phyloP scores from a whole-genome alignment of 2,797 vertebrate species.

The Neosilurus hyrtlii region DNA sequence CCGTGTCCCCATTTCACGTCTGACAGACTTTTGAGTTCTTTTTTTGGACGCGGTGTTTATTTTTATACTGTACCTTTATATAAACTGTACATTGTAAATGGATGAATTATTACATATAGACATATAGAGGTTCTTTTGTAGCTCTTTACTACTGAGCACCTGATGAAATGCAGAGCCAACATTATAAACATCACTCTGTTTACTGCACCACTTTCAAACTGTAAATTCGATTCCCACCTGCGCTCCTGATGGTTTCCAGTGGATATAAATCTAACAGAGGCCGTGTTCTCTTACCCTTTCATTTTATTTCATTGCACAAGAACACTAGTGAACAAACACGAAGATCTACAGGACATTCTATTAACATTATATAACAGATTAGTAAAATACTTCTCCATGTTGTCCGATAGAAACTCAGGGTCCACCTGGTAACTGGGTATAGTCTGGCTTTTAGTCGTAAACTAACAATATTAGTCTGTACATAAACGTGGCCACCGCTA shows the following conservation, averaged over 20 bases:
- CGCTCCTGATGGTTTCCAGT: background rate
- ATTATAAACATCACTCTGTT: background rate
- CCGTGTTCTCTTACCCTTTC: background rate
- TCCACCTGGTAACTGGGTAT: too few relatives aligned
- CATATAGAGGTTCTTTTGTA: too few relatives aligned
- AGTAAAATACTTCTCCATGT: background rate
- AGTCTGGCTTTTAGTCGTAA: background rate
- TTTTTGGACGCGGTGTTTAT: background rate
- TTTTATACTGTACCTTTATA: background rate
- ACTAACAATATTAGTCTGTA: background rate
- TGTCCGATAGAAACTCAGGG: background rate
- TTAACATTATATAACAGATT: too few relatives aligned
- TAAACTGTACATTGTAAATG: too few relatives aligned
- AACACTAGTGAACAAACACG: background rate
- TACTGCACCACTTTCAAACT: background rate
- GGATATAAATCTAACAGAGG: background rate
- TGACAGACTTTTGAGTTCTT: background rate
- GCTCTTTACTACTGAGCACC: background rate
- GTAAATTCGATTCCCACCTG: background rate
- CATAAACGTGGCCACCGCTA: background rate
- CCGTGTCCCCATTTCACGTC: background rate
- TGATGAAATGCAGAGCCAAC: too few relatives aligned
- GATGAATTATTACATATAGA: too few relatives aligned
- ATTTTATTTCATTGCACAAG: background rate
- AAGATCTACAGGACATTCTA: background rate